These are phyloP conservation scores for Trematocara macrostoma DNA, from an alignment of 2,113 vertebrate genomes.

Conservation along the genomic window DNA sequence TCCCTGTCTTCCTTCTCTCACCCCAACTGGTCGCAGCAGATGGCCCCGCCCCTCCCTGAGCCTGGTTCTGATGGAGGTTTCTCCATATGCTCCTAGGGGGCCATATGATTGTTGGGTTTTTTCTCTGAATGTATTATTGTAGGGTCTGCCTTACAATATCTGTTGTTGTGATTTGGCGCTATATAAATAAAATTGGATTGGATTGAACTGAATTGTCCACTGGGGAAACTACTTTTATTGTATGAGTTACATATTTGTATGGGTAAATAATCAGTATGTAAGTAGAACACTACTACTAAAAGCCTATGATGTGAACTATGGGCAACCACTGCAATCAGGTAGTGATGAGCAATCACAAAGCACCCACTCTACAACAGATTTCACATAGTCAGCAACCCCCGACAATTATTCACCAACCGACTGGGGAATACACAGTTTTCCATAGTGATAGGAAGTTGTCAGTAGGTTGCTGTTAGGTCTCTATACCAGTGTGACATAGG, in stretches of 20 bases:
- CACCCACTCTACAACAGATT: neutral
- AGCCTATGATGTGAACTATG: neutral
- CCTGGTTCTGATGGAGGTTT: neutral
- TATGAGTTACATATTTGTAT: neutral
- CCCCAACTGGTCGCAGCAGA: neutral
- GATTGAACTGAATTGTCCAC: neutral
- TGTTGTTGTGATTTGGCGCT: neutral
- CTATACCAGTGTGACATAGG: rapidly evolving
- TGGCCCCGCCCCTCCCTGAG: neutral
- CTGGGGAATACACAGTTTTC: neutral
- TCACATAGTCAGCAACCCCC: neutral
- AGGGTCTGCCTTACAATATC: neutral
- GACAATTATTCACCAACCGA: neutral
- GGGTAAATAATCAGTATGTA: neutral
- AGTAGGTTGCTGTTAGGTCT: neutral
- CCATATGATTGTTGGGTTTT: rapidly evolving
- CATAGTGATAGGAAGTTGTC: neutral
- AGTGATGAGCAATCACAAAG: neutral
- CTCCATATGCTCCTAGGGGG: rapidly evolving
- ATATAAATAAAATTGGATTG: neutral
- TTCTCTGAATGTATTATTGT: neutral
- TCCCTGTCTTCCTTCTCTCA: neutral
- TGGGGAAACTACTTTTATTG: neutral
- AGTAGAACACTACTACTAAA: neutral
- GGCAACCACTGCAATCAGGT: neutral